Conservation (phyloP, 2,888 invertebrate genomes). For the Sycophila texana region DNA sequence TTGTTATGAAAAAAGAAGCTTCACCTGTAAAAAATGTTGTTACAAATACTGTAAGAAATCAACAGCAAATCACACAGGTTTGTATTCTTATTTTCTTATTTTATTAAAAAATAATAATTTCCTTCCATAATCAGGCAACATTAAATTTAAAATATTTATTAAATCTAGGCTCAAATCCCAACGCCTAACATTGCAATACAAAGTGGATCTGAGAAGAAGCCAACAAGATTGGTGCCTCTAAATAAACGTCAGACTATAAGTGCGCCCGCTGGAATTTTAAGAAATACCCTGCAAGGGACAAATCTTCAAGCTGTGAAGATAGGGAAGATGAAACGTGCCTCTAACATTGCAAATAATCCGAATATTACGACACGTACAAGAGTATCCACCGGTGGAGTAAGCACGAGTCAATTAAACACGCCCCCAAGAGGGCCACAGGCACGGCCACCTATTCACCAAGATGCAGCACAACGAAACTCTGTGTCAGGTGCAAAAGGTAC, state of each 20-base stretch:
- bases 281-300: slow-evolving; percentile 38
- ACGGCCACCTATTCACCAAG: slow-evolving; percentile 55
- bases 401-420: slow-evolving; percentile 53
- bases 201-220: slow-evolving; percentile 51
- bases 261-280: slow-evolving; percentile 38
- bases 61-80: slow-evolving; percentile 16
- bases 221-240: slow-evolving; percentile 58
- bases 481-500: slow-evolving; percentile 58
- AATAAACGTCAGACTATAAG: slow-evolving; percentile 56
- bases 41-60: slow-evolving; percentile 38
- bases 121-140: background rate
- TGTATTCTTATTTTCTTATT: background rate
- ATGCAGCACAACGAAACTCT: slow-evolving; percentile 54
- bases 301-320: slow-evolving; percentile 52
- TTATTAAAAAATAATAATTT: background rate
- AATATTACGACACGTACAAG: slow-evolving; percentile 58
- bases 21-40: slow-evolving; percentile 58
- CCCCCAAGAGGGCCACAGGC: slow-evolving; percentile 58
- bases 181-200: slow-evolving; percentile 45
- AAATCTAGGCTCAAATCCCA: slow-evolving; percentile 24
- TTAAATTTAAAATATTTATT: slow-evolving; percentile 14
- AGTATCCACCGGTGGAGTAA: slow-evolving; percentile 56
- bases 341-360: slow-evolving; percentile 58
- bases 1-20: slow-evolving; percentile 64
- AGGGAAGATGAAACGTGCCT: slow-evolving; percentile 59